A percentile compares a stretch with the other conserved stretches of the same genome.
Evolutionary conservation across 1,140 invertebrate species (phyloP).

Genomic region (Octopus bimaculoides): DNA sequence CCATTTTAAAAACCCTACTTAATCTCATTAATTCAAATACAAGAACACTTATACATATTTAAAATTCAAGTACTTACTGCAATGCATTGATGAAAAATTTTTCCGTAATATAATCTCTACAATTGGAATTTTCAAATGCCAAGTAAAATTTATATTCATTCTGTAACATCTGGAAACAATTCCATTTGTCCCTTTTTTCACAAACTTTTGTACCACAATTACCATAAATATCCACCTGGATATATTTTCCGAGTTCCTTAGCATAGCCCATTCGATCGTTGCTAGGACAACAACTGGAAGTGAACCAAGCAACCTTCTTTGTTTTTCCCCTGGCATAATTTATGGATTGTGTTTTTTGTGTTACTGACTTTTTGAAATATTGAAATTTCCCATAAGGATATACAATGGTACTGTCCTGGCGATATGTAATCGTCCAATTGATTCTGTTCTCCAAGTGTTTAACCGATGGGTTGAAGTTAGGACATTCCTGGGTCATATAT

Average conservation of each 20-base stretch:
- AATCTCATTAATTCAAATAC: too few species aligned
- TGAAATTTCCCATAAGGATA: constrained; percentile 94
- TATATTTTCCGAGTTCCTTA: constrained; percentile 58
- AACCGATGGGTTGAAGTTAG: constrained; percentile 67
- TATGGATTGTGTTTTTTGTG: constrained; percentile 31
- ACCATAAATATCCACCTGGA: constrained; percentile 68
- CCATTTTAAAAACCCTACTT: too few species aligned
- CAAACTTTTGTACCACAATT: constrained; percentile 55
- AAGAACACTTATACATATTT: too few species aligned
- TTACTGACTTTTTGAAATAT: constrained; percentile 61
- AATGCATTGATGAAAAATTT: constrained; percentile 75
- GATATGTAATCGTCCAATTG: constrained; percentile 88
- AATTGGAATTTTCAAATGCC: constrained; percentile 81
- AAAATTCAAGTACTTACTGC: not conserved
- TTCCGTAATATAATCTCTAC: constrained; percentile 93
- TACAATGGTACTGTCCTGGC: constrained; percentile 90
- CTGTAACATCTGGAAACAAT: constrained; percentile 28
- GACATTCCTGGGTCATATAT: constrained; percentile 73
- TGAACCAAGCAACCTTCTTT: constrained; percentile 62
- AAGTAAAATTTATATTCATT: constrained; percentile 54
- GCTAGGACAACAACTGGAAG: constrained; percentile 63
- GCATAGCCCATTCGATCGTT: constrained; percentile 62
- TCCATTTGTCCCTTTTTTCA: constrained; percentile 13
- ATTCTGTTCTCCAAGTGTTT: constrained; percentile 73
- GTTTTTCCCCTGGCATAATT: constrained; percentile 51